Evolutionary conservation across 1,140 invertebrate genomes (phyloP).

Genomic region (Cryptotermes secundus): DNA sequence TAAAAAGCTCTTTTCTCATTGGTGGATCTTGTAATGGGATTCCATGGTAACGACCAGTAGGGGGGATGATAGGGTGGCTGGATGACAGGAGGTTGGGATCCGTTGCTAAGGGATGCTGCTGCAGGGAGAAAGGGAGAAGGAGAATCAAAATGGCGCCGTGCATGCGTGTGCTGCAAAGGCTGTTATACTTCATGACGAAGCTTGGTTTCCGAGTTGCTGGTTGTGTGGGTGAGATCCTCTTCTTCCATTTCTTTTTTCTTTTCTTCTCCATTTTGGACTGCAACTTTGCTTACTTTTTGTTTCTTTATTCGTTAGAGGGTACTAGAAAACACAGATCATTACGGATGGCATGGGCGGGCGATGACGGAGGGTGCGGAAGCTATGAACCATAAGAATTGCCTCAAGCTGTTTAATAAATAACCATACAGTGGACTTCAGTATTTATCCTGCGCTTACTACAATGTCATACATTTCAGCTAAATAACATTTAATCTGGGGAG

Average conservation of each 20-base stretch:
- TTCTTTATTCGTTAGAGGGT: neutral
- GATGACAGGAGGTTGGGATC: neutral
- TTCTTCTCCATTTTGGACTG: neutral
- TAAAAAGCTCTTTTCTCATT: slow-evolving; percentile 26
- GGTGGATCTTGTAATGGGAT: slow-evolving; percentile 26
- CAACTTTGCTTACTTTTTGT: neutral
- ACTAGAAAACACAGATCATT: neutral
- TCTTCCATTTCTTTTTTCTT: neutral
- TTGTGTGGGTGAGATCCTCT: neutral
- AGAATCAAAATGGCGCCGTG: slow-evolving; percentile 6
- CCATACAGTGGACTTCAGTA: too few species aligned
- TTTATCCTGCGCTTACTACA: too few species aligned
- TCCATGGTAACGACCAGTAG: slow-evolving; percentile 29
- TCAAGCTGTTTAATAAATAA: neutral
- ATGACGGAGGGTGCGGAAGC: too few species aligned
- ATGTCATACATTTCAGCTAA: too few species aligned
- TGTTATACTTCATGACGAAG: neutral
- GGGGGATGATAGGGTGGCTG: slow-evolving; percentile 20
- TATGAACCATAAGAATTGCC: neutral
- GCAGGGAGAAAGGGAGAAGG: neutral
- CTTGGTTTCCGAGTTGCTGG: slow-evolving; percentile 7
- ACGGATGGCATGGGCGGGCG: too few species aligned
- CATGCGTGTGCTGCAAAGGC: slow-evolving; percentile 12
- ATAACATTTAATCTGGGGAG: too few species aligned
- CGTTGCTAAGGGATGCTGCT: slow-evolving; percentile 15